These are phyloP conservation scores for Elegia similella DNA, from an alignment of 2,888 invertebrate genomes.

Conservation along the genomic window DNA sequence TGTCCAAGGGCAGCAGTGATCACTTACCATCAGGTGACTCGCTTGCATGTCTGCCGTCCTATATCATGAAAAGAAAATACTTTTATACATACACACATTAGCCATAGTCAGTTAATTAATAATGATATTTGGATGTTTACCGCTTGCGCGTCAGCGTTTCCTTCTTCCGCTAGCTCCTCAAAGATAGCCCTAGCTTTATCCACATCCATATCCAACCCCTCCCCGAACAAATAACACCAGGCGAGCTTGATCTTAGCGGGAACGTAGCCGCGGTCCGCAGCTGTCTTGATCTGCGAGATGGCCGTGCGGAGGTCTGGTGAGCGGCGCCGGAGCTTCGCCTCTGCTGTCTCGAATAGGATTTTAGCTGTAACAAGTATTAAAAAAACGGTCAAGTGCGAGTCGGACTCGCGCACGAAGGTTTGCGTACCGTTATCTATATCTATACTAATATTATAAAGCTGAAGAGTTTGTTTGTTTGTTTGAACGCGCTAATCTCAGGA, in stretches of 20 bases:
- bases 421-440: too few relatives aligned
- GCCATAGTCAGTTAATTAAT: too few relatives aligned
- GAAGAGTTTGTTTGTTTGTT: too few relatives aligned
- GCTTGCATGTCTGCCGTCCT: too few relatives aligned
- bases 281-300: slow-evolving; percentile 88
- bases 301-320: slow-evolving; percentile 88
- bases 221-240: slow-evolving; percentile 94
- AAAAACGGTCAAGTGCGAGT: too few relatives aligned
- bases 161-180: slow-evolving; percentile 86
- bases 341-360: slow-evolving; percentile 87
- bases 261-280: slow-evolving; percentile 90
- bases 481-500: too few relatives aligned
- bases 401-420: too few relatives aligned
- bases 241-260: slow-evolving; percentile 92
- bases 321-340: slow-evolving; percentile 86
- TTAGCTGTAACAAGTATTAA: slow-evolving; percentile 83
- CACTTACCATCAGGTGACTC: too few relatives aligned
- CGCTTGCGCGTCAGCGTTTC: slow-evolving; percentile 94
- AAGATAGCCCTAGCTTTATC: slow-evolving; percentile 89
- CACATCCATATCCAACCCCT: slow-evolving; percentile 88
- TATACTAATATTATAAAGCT: too few relatives aligned
- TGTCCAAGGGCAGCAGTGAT: too few relatives aligned
- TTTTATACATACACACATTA: too few relatives aligned
- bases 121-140: slow-evolving; percentile 67
- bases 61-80: too few relatives aligned